Base-by-base conservation (phyloP, 2,888 invertebrate genomes). In the Amblyteles armatorius region DNA sequence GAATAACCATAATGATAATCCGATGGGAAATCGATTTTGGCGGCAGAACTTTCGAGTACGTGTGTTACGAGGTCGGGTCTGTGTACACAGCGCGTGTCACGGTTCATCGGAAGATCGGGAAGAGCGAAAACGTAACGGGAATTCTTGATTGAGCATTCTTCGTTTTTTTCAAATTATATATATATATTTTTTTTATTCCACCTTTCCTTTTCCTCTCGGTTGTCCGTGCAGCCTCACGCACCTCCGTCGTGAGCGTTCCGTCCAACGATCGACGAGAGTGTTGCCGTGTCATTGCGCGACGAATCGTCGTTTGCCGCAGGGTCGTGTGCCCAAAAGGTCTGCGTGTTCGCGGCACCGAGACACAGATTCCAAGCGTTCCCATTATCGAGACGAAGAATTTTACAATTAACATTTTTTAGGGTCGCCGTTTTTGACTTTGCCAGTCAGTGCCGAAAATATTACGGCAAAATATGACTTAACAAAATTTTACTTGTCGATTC, bases 121-220 rank as follows among this genome's bases (percentile, higher is more conserved):
- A 71, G 69, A 85, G 76, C 79, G 79, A 76, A 82, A 82, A 83
- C 76, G 52, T 86, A 85, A 85, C 85, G 83, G 83, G 48, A 79
- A 60, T 79, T 52, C 72, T 72, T 84, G 83, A 85, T 80, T 86
- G 72, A 78, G 78, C 73, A 83, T 82, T 86, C 77, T 71, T 78
- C 48, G 26, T 68, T 79, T 77, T 76, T 63, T 79, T 77, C 55
- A 22, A 22, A 22, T 63, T 76, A 60, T 71, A 19, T 73, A 13
- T 65, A n/a, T 79, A 65, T 55, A 40, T 63, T 74, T 60, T 26
- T 57, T 40, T 68, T 55, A 52, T 63, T 68, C 60, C 13, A 65
- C 48, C 78, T 65, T 82, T 67, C 65, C 65, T 79, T 76, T 82
- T 76, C 74, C 57, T 82, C 79, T 71, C 55, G 69, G 26, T 50